Base-by-base conservation (phyloP, 2,797 vertebrate species). In the Schizopygopsis malacanthus region DNA sequence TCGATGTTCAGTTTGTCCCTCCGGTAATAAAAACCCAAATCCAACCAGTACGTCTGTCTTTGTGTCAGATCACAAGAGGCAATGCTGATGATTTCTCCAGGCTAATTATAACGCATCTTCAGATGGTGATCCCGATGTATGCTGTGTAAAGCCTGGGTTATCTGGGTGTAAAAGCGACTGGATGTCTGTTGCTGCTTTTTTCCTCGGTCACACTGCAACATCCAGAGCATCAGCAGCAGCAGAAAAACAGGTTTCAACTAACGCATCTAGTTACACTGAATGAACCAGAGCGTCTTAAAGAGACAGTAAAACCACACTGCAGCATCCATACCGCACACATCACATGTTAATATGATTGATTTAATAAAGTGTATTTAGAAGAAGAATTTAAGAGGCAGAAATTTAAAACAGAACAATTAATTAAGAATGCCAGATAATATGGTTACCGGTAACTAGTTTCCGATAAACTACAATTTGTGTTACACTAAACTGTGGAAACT, bases 281-380 rank as follows among this genome's bases (percentile, higher is more conserved):
- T 94, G 93, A 93, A 94, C 93, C 91, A 93, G 92, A 92, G 89
- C 88, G 90, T 92, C 94, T 96, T 96, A 96, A 96, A 96, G 95
- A 88, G 93, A 95, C 94, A 94, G 92, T 37, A 18, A 43, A 65
- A 16, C 22, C 25, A 37, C 25, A 18, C 12, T 2, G 50, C 72
- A 65, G 12, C 13, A 15, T 12, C 25, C 22, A 28, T 47, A 22
- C 8, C 6, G 37, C 75, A 61, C 75, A 10, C 16, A 33, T 15
- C 22, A 28, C 45, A 75, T 9, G 28, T 7, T 37, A 22, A 37
- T 4, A 10, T 11, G 41, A 18, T 25, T 10, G 0, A 79, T 15
- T 28, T 43, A 28, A 25, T 25, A 18, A 59, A 8, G 54, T 18
- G 13, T n/a, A 43, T 61, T 59, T 25, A 61, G 4, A 10, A 39